Base-by-base conservation (phyloP, 64 coral and sea anemone genomes). In the Dendronephthya gigantea region DNA sequence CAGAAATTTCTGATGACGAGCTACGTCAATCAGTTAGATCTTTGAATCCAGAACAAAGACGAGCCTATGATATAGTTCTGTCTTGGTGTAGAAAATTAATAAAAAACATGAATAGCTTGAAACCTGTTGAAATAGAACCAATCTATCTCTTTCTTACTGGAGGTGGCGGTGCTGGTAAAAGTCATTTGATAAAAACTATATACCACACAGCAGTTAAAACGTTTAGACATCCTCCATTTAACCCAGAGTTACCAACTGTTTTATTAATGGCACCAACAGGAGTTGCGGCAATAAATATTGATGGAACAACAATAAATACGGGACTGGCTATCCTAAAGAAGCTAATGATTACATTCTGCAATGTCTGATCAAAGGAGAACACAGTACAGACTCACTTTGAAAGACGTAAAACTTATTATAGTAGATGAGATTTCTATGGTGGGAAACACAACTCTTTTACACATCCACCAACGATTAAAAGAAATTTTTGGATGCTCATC, bases 141-240 rank as follows among this genome's bases (percentile, higher is more conserved):
- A 38, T 87, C 14, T 48, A 87, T 56, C 86, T 88, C 19, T 88
- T 88, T 88, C 74, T 88, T 15, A 88, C 86, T 27, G 39, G 85
- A 10, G 85, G 85, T 87, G 85, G 34, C 32, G 85, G 85, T 50
- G 69, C 68, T 29, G 87, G 87, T 0, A 88, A 82, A 82, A 85
- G 83, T 84, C 88, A 90, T 38, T 59, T 85, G 12, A 90, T 90
- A 33, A 90, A 82, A n/a, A 85, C 88, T 34, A 90, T 90, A 33
- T 90, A 59, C 59, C 88, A 90, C 43, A 85, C 88, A 30, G 69
- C 82, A 85, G 41, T 81, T 8, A 90, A 85, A 36, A 90, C 62
- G 1, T 84, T 85, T 70, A 84, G 48, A 62, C 83, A 90, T 32
- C 36, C 68, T 38, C 13, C 83, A 15, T 68, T 9, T 38, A 90